Conservation (phyloP, 1,140 invertebrate genomes). For the Halesus radiatus region DNA sequence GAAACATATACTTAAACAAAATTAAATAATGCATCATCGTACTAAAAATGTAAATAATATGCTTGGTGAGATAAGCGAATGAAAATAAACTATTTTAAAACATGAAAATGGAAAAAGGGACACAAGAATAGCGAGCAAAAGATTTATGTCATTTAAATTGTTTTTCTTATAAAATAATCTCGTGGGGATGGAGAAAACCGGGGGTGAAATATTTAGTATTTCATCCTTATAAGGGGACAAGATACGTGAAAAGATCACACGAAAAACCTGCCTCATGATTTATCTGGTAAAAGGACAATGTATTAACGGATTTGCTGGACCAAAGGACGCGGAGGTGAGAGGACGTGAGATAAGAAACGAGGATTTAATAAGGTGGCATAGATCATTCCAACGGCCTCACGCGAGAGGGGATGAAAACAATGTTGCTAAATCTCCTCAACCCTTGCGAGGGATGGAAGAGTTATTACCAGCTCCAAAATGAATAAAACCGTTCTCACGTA, state of each 20-base stretch:
- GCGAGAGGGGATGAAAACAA: constrained; percentile 32
- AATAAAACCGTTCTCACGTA: too few relatives aligned
- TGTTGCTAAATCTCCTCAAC: constrained; percentile 19
- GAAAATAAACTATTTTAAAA: too few relatives aligned
- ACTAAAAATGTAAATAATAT: too few relatives aligned
- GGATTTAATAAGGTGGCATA: constrained; percentile 56
- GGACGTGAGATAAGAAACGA: constrained; percentile 44
- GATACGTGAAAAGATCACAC: constrained; percentile 13
- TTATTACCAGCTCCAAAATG: not conserved
- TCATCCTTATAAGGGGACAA: too few relatives aligned
- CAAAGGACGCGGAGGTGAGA: constrained; percentile 31
- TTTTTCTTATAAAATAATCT: too few relatives aligned
- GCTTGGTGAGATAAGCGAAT: too few relatives aligned
- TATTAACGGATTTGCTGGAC: constrained; percentile 35
- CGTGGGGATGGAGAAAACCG: too few relatives aligned
- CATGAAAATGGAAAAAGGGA: too few relatives aligned
- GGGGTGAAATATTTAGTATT: not conserved
- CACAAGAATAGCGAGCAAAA: too few relatives aligned
- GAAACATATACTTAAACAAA: too few relatives aligned
- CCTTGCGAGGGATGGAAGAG: constrained; percentile 9
- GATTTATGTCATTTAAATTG: too few relatives aligned
- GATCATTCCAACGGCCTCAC: constrained; percentile 50
- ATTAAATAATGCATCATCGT: too few relatives aligned
- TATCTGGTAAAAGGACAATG: constrained; percentile 26
- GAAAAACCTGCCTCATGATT: constrained; percentile 22